Conservation (phyloP, 1,140 invertebrate genomes). For the Bombyx mori region ASM3026992v2 NC_085127.1:8485501-8486000, state of each 20-base stretch:
- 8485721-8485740: constrained; percentile 38
- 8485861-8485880: constrained; percentile 31
- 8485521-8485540: constrained; percentile 15
- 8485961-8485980: constrained; percentile 35
- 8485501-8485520: constrained; percentile 5
- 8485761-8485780: no score
- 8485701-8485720: constrained; percentile 52
- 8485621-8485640: constrained; percentile 55
- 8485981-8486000: constrained; percentile 24
- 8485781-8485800: no score
- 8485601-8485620: constrained; percentile 52
- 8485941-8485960: constrained; percentile 35
- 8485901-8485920: constrained; percentile 44
- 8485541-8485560: constrained; percentile 40
- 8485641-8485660: constrained; percentile 51
- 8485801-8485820: constrained; percentile 5
- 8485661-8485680: constrained; percentile 58
- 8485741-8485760: constrained; percentile 21
- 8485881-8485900: constrained; percentile 48
- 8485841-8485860: constrained; percentile 18
- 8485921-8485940: constrained; percentile 38
- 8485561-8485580: constrained; percentile 43
- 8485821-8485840: constrained; percentile 5
- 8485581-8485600: constrained; percentile 52
- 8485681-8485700: constrained; percentile 48